Base-by-base conservation (phyloP, 2,888 invertebrate species). In the Spatulosminthurus flaviceps region DNA sequence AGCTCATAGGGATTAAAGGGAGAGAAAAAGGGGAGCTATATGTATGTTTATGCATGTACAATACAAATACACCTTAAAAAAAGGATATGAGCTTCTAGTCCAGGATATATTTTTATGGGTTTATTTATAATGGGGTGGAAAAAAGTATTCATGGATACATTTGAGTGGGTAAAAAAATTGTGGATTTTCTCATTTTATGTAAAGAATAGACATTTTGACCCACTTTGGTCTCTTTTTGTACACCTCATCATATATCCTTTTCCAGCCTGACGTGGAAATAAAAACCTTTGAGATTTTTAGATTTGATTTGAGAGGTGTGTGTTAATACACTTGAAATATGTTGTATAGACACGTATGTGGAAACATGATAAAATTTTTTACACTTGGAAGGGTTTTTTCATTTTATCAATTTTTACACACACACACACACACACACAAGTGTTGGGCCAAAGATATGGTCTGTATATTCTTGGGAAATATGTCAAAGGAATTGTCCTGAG, bases 171-270 rank as follows among this genome's bases (percentile, higher is more conserved):
- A 75, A 75, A 75, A 73, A 66, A 42, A 42, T 64, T 66, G 29
- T 64, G 21, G 61, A 75, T 75, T 75, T 64, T 64, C 66, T 66
- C 64, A 60, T 61, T 60, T 73, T 75, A 11, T 61, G 26, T 29
- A 51, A 5, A 75, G 60, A 60, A 73, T 41, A 75, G 66, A 75
- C 66, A 66, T 75, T 75, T 75, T 75, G 75, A 75, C 75, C 75
- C 75, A 75, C 75, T 75, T 75, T 72, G 72, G 19, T 26, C 51
- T 64, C 2, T 64, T 64, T 64, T 22, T 64, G 11, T 64, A 11
- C 24, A 21, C 64, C 22, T 42, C n/a, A 61, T 66, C 64, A 13
- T 66, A n/a, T n/a, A 75, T 75, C 75, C 75, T 75, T 66, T 75
- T 66, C n/a, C 75, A 64, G 66, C 64, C 60, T 61, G 51, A 51